A percentile compares a stretch with the other conserved stretches of the same genome.
phyloP scores from a whole-genome alignment of 2,113 vertebrate species.

The Lucifuga dentata region DNA sequence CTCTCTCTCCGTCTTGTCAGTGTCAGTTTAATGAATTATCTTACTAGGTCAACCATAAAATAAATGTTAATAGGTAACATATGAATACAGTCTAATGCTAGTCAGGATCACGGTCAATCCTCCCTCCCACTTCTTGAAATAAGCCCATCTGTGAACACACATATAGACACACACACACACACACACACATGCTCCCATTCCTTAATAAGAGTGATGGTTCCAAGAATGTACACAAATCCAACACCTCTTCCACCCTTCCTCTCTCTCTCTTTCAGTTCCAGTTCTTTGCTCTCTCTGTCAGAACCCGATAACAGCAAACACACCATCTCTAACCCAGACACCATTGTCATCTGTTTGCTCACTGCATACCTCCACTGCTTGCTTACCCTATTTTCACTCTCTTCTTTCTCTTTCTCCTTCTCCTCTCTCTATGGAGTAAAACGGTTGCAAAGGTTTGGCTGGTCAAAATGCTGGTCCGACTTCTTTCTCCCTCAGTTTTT shows the following conservation, averaged over 20 bases:
- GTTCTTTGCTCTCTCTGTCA: conserved; percentile 48
- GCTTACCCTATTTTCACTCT: conserved; percentile 58
- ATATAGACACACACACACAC: conserved; percentile 7
- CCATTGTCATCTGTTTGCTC: conserved; percentile 78
- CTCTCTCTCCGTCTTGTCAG: conserved; percentile 2
- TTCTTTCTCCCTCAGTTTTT: conserved; percentile 13
- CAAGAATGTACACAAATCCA: conserved; percentile 6
- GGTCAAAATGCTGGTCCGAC: conserved; percentile 13
- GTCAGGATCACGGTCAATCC: conserved; percentile 52
- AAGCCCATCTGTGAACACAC: conserved; percentile 34
- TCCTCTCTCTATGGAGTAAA: conserved; percentile 34
- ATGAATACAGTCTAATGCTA: conserved; percentile 59
- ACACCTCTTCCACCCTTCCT: conserved; percentile 49
- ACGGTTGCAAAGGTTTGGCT: conserved; percentile 50
- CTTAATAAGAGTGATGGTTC: conserved; percentile 51
- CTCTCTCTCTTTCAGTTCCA: conserved; percentile 35
- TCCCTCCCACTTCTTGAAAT: conserved; percentile 46
- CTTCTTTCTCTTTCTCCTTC: conserved; percentile 34
- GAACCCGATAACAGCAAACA: conserved; percentile 63
- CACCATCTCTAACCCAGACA: conserved; percentile 63
- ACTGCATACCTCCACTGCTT: conserved; percentile 69
- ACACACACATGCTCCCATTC: conserved; percentile 3
- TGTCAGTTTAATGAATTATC: conserved; percentile 39
- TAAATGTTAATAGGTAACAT: conserved; percentile 68
- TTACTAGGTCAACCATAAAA: conserved; percentile 47